These are phyloP conservation scores for Holacanthus passer DNA, from an alignment of 2,113 vertebrate species.

Conservation along the genomic window DNA sequence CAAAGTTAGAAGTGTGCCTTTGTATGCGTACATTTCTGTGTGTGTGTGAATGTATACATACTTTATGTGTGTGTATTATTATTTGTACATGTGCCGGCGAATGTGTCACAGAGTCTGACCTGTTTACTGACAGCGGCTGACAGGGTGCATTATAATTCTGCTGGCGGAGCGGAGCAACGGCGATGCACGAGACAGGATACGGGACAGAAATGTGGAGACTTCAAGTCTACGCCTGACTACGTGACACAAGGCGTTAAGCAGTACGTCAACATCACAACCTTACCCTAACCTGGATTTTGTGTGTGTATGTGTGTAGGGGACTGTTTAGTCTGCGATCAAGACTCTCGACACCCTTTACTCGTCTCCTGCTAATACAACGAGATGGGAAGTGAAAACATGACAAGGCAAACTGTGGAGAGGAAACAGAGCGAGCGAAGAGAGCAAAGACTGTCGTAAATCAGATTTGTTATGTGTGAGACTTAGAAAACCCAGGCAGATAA, in stretches of 20 bases:
- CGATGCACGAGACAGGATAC: neutral
- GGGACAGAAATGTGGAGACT: slow-evolving; percentile 20
- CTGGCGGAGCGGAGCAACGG: neutral
- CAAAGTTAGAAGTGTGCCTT: neutral
- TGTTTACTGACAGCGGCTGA: slow-evolving; percentile 17
- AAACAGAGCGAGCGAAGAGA: slow-evolving; percentile 26
- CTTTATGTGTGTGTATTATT: neutral
- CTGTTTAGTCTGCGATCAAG: slow-evolving; percentile 11
- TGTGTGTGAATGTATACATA: neutral
- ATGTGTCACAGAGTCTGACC: neutral
- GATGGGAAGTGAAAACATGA: slow-evolving; percentile 21
- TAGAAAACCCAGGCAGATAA: slow-evolving; percentile 30
- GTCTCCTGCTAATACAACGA: slow-evolving; percentile 18
- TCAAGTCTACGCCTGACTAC: slow-evolving; percentile 9
- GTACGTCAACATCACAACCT: neutral
- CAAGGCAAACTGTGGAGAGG: slow-evolving; percentile 6
- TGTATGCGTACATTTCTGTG: neutral
- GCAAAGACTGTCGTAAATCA: slow-evolving; percentile 37
- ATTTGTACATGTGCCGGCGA: neutral
- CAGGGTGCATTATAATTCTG: slow-evolving; percentile 29
- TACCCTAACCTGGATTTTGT: neutral
- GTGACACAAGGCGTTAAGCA: slow-evolving; percentile 14
- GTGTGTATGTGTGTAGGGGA: neutral
- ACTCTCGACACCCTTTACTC: slow-evolving; percentile 19
- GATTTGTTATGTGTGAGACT: slow-evolving; percentile 45